Percentiles rank a stretch among this genome's conserved stretches.
These are phyloP conservation scores for Rafetus swinhoei DNA, from an alignment of 2,113 vertebrate genomes.

Conservation along the genomic window DNA sequence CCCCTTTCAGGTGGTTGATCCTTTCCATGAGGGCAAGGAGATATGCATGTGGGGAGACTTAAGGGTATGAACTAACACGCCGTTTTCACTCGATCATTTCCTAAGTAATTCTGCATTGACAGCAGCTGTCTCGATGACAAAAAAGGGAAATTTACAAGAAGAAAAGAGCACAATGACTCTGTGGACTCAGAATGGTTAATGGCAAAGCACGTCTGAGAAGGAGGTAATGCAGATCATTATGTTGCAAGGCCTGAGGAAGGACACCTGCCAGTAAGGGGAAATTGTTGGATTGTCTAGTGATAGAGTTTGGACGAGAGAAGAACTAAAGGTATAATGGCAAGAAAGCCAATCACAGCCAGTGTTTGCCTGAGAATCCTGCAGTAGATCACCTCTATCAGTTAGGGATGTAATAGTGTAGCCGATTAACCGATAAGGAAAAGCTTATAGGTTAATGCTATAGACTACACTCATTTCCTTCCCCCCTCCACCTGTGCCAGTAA, in stretches of 20 bases:
- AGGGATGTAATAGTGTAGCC: too few relatives aligned
- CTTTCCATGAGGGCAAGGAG: not conserved
- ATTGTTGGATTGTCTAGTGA: not conserved
- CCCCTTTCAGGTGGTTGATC: not conserved
- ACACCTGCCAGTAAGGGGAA: not conserved
- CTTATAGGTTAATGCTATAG: too few relatives aligned
- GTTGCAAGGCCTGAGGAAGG: not conserved
- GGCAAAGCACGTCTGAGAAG: fast-evolving
- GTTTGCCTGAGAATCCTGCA: fast-evolving
- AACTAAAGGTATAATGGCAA: not conserved
- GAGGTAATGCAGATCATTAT: not conserved
- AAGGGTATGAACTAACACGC: not conserved
- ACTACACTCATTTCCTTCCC: too few relatives aligned
- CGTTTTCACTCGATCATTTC: not conserved
- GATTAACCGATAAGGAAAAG: too few relatives aligned
- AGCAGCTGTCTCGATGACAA: not conserved
- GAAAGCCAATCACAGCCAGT: not conserved
- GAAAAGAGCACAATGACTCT: not conserved
- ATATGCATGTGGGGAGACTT: not conserved
- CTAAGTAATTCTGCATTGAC: not conserved
- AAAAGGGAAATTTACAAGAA: not conserved
- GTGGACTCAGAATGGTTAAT: not conserved
- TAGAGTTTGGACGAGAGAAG: not conserved
- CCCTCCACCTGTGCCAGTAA: too few relatives aligned
- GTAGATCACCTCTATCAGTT: not conserved